Base-by-base conservation (phyloP, 2,888 invertebrate species). In the Autographa pulchrina region DNA sequence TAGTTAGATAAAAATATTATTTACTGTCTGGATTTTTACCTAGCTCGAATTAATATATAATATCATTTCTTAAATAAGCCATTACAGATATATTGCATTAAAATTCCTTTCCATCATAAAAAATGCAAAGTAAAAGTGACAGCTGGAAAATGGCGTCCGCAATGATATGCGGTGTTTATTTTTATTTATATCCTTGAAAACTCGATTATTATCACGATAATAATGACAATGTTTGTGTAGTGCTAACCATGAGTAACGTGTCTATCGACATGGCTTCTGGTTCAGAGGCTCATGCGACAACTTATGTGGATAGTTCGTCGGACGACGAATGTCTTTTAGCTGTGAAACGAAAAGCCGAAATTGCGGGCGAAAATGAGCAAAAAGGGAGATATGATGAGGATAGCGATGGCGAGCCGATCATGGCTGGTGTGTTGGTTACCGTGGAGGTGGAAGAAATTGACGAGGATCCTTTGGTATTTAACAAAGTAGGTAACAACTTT, bases 391-490 rank as follows among this genome's bases (percentile, higher is more conserved):
- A 77, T 68, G 77, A 72, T 1, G 78, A 71, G 5, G 82, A 86
- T 4, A 84, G 82, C 65, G 88, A 88, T 61, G 82, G 84, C 62
- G 82, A 81, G n/a, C 71, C 78, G 14, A 76, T 86, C 38, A 75
- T 85, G 77, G 77, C 86, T 7, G 85, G 85, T n/a, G 85, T 85
- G 9, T 48, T 83, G 77, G 84, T 89, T 38, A 83, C 85, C 35
- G 87, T 89, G 56, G 86, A 89, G 65, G 84, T 89, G 9, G 82
- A 88, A 54, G 89, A 88, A 72, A 68, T 86, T 62, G 83, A 87
- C 13, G 81, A 82, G 9, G 80, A 78, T 52, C 78, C 83, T 0
- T 38, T 88, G n/a, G 81, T 85, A 59, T 87, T 87, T 62, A 85
- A 81, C 20, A 81, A 84, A 74, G 85, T 83, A 72, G 20, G 84